A percentile compares a stretch with the other conserved stretches of the same genome.
These are phyloP conservation scores for Pangasius djambal DNA, from an alignment of 2,797 vertebrate species.

Conservation along the genomic window DNA sequence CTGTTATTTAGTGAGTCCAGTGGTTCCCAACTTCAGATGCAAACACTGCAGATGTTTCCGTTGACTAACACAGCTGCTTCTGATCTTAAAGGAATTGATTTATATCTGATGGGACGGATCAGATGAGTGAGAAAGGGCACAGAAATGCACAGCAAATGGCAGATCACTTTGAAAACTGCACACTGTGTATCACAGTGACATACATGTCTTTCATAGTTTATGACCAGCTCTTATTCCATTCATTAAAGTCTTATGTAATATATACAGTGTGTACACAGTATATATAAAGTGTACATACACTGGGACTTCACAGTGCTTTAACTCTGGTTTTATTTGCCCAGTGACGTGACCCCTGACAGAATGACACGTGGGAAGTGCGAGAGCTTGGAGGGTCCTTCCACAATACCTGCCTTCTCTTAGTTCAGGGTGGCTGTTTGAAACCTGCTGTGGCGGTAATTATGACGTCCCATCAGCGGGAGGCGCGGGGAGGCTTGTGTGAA, in stretches of 20 bases:
- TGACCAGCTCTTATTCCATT: neutral
- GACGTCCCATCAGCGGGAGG: slow-evolving; percentile 36
- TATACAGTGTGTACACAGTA: too few species aligned
- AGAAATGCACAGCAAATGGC: neutral
- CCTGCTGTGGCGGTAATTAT: slow-evolving; percentile 36
- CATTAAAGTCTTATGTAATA: neutral
- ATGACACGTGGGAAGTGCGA: neutral
- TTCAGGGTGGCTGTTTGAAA: slow-evolving; percentile 26
- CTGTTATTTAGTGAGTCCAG: neutral
- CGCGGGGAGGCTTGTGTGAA: slow-evolving; percentile 63
- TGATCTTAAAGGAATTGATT: neutral
- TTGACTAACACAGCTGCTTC: neutral
- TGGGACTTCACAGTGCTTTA: neutral
- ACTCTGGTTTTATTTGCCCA: neutral
- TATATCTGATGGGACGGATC: neutral
- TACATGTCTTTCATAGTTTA: neutral
- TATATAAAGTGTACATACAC: neutral
- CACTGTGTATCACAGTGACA: neutral
- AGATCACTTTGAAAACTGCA: neutral
- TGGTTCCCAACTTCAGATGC: neutral
- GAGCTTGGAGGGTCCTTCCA: neutral
- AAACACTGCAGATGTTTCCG: neutral
- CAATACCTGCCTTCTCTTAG: neutral
- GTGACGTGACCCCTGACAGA: slow-evolving; percentile 3
- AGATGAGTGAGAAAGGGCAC: neutral